Base-by-base conservation (phyloP, 92 coral and sea anemone genomes). In the Desmophyllum pertusum region DNA sequence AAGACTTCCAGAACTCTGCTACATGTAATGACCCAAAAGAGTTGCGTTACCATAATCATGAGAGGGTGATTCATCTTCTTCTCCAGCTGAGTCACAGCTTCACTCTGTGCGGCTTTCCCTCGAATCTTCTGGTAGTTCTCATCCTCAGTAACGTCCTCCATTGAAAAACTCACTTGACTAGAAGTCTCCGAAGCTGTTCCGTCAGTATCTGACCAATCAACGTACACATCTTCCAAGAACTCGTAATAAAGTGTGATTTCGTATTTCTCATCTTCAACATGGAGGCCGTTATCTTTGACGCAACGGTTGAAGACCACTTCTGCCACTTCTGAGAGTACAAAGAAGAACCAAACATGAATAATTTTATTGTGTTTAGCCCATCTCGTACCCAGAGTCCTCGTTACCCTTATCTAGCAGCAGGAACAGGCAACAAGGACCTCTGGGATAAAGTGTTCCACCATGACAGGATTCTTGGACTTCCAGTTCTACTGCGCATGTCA, bases 211-310 rank as follows among this genome's bases (percentile, higher is more conserved):
- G 65, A 65, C 98, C 98, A 96, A 46, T 94, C 95, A 10, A 80
- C 75, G 66, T 96, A 96, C 14, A 96, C 74, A 75, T 96, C 98
- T 75, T 96, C 98, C 81, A 96, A 86, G 83, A 93, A 94, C 80
- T 96, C 98, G 72, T 92, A 96, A 64, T 92, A 85, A 61, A 96
- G 59, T 0, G 63, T 63, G 33, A 94, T 90, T 73, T 85, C 63
- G 77, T 94, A 94, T 53, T 84, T 83, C 70, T 80, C 91, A 46
- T 91, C 86, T 77, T 96, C 94, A 15, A 83, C 31, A 15, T 88
- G 86, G 39, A 33, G 81, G 42, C 85, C 90, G 43, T 91, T 96
- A 66, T 92, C 98, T 66, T 90, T 91, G 33, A 92, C 90, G 59
- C 95, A 96, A 36, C 88, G 89, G 85, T 92, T 94, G 43, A 96